These are phyloP conservation scores for Apamea monoglypha DNA, from an alignment of 2,888 invertebrate species.

Conservation along the genomic window DNA sequence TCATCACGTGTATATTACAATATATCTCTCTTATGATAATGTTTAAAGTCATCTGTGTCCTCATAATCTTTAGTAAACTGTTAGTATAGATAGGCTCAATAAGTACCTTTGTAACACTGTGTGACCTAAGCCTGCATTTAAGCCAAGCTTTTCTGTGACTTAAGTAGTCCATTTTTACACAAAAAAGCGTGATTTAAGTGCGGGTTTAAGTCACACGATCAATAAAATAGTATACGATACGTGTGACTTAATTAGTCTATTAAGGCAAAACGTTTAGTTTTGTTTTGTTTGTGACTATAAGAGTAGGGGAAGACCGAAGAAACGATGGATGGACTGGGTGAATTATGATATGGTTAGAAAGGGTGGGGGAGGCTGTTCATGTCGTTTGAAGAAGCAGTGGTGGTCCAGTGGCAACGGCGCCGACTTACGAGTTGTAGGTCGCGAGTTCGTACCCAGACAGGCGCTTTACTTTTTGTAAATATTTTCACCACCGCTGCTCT, in stretches of 20 bases:
- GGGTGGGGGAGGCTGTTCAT: no score
- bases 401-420: no score
- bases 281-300: no score
- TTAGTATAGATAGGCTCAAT: not conserved
- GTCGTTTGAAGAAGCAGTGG: no score
- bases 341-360: no score
- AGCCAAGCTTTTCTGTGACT: not conserved
- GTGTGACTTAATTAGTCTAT: not conserved
- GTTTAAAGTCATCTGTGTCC: slow-evolving; percentile 19
- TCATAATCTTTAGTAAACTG: not conserved
- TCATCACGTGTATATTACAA: slow-evolving; percentile 20
- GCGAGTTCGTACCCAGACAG: no score
- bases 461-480: no score
- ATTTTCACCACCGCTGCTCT: no score
- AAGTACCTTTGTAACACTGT: not conserved
- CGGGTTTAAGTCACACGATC: not conserved
- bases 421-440: no score
- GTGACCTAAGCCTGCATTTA: not conserved
- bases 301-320: no score
- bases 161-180: not conserved
- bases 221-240: not conserved
- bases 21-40: slow-evolving; percentile 19
- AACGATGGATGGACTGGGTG: no score
- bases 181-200: not conserved
- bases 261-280: not conserved